Conservation (phyloP, 2,797 vertebrate species). For the Darevskia mixta region DNA sequence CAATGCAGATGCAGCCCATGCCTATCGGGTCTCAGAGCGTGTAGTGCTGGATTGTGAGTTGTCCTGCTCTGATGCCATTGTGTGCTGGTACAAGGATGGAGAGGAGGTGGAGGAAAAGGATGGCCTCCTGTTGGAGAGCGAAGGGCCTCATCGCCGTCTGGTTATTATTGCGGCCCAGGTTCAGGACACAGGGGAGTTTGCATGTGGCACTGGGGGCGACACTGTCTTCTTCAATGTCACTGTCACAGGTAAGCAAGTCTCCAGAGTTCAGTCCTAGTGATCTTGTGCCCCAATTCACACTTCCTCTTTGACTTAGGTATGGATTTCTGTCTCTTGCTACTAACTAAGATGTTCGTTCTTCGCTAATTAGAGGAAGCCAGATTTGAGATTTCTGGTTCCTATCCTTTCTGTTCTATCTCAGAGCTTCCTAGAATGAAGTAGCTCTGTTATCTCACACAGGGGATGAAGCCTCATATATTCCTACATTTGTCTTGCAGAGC, state of each 20-base stretch:
- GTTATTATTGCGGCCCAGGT: conserved; percentile 83
- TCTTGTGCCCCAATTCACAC: background rate
- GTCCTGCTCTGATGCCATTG: conserved; percentile 80
- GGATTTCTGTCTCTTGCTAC: background rate
- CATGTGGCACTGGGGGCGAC: conserved; percentile 90
- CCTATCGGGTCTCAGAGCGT: conserved; percentile 83
- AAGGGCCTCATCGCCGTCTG: conserved; percentile 84
- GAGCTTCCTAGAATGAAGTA: background rate
- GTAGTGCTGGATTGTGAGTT: conserved; percentile 92
- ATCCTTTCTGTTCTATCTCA: background rate
- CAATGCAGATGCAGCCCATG: conserved; percentile 87
- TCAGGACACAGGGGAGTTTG: conserved; percentile 90
- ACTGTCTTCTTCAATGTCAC: conserved; percentile 91
- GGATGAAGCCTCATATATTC: background rate
- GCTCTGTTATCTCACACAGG: background rate
- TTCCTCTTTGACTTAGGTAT: background rate
- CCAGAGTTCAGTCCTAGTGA: background rate
- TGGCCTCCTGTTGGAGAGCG: conserved; percentile 84
- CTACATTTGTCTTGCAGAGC: conserved; percentile 77
- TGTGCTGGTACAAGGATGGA: conserved; percentile 92
- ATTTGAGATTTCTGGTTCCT: background rate
- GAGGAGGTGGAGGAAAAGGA: conserved; percentile 86
- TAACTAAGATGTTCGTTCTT: background rate
- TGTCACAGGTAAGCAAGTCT: conserved; percentile 86
- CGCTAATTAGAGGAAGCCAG: background rate